These are phyloP conservation scores for Linhomoeus sp. DNA, from an alignment of 2,888 invertebrate species.

Conservation along the genomic window DNA sequence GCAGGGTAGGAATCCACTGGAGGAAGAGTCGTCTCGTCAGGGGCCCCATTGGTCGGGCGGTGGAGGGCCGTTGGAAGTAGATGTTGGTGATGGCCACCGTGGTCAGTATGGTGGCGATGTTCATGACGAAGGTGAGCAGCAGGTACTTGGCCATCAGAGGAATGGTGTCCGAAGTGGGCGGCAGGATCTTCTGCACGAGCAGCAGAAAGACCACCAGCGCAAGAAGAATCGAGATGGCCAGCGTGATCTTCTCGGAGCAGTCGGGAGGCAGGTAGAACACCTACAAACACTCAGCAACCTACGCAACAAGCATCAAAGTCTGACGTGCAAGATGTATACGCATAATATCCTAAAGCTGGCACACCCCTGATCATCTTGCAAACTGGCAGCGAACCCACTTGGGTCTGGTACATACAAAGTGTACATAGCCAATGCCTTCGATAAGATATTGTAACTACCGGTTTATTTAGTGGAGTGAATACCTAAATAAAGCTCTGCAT, in stretches of 20 bases:
- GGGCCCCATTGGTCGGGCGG: slow-evolving; percentile 93
- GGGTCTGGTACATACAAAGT: too few species aligned
- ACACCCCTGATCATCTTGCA: too few species aligned
- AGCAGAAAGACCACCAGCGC: slow-evolving; percentile 97
- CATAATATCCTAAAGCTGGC: too few species aligned
- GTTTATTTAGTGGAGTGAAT: too few species aligned
- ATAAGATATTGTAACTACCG: too few species aligned
- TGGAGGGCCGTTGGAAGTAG: slow-evolving; percentile 91
- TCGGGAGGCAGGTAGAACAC: slow-evolving; percentile 95
- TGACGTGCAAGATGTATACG: too few species aligned
- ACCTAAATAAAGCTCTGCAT: too few species aligned
- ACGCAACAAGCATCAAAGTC: too few species aligned
- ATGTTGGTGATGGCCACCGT: slow-evolving; percentile 97
- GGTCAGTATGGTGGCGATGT: slow-evolving; percentile 93
- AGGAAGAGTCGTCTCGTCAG: slow-evolving; percentile 88
- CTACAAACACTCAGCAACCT: too few species aligned
- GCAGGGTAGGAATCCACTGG: slow-evolving; percentile 66
- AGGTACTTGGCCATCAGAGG: slow-evolving; percentile 97
- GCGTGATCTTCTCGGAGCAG: slow-evolving; percentile 71
- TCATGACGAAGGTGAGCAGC: slow-evolving; percentile 97
- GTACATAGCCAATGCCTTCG: too few species aligned
- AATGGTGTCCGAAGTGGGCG: slow-evolving; percentile 88
- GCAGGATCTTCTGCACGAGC: slow-evolving; percentile 92
- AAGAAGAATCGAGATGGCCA: slow-evolving; percentile 90
- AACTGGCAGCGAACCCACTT: too few species aligned